A percentile compares a stretch with the other conserved stretches of the same genome.
These are phyloP conservation scores for Pterocles orientalis DNA, from an alignment of 2,113 vertebrate genomes.

Conservation along the genomic window DNA sequence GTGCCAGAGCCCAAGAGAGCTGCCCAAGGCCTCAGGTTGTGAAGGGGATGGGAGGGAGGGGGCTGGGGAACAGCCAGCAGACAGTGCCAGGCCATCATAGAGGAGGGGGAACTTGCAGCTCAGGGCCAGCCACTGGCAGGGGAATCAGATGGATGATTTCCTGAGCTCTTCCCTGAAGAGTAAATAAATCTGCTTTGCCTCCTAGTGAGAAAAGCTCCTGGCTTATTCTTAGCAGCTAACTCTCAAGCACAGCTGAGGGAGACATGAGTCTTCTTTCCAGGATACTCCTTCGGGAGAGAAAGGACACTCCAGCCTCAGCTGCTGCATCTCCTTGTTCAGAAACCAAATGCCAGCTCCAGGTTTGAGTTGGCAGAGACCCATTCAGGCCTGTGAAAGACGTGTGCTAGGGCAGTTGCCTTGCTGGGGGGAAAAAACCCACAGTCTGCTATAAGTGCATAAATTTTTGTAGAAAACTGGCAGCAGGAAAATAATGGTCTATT, in stretches of 20 bases:
- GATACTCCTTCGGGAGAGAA: not conserved
- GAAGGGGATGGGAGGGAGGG: not conserved
- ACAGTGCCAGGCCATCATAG: not conserved
- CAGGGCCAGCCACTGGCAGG: not conserved
- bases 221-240: not conserved
- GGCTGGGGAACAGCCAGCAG: rapidly evolving
- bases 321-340: not conserved
- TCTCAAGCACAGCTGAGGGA: not conserved
- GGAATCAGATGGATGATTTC: not conserved
- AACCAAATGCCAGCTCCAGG: not conserved
- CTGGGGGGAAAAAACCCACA: not conserved
- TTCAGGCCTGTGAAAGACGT: not conserved
- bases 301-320: not conserved
- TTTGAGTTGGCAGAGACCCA: not conserved
- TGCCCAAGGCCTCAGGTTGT: not conserved
- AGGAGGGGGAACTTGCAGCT: not conserved
- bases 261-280: not conserved
- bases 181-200: not conserved
- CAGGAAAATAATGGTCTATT: not conserved
- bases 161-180: not conserved
- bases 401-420: not conserved
- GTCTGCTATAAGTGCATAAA: not conserved
- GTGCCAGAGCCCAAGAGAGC: not conserved
- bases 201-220: not conserved
- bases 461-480: not conserved